A percentile compares a stretch with the other conserved stretches of the same genome.
Conservation (phyloP, 92 coral and sea anemone genomes). For the Isaurus tuberculatus region DNA sequence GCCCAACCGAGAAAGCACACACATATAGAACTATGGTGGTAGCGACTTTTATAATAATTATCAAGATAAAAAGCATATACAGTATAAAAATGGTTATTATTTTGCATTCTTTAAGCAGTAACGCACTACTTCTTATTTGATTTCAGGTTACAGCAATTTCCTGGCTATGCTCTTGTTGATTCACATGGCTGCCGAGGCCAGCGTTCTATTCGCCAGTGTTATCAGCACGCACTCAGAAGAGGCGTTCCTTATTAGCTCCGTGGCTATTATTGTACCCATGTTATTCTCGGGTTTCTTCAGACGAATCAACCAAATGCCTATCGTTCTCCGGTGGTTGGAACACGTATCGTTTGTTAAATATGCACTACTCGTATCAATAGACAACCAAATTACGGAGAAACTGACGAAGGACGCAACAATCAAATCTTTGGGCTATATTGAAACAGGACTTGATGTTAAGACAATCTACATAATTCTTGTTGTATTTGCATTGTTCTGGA, state of each 20-base stretch:
- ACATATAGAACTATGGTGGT: too few species aligned
- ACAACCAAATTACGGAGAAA: constrained; percentile 27
- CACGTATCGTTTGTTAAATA: constrained; percentile 42
- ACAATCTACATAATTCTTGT: constrained; percentile 11
- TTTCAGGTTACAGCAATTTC: constrained; percentile 35
- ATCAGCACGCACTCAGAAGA: constrained; percentile 40
- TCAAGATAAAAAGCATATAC: too few species aligned
- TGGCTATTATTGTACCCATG: constrained; percentile 32
- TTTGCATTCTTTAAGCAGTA: background rate
- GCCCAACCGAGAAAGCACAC: too few species aligned
- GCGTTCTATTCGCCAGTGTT: constrained; percentile 37
- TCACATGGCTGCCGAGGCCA: constrained; percentile 38
- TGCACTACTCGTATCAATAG: constrained; percentile 26
- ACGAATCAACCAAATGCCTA: constrained; percentile 31
- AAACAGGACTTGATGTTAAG: constrained; percentile 24
- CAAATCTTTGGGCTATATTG: constrained; percentile 19
- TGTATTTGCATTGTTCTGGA: constrained; percentile 25
- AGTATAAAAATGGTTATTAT: background rate
- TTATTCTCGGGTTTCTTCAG: constrained; percentile 46
- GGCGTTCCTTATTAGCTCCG: constrained; percentile 28
- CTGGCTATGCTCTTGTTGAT: constrained; percentile 18
- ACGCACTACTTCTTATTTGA: background rate
- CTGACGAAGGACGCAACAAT: constrained; percentile 20
- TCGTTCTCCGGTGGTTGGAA: constrained; percentile 31
- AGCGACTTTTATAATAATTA: too few species aligned